phyloP scores from a whole-genome alignment of 1,140 invertebrate genomes.

The Pseudomyrmex cubaensis region DNA sequence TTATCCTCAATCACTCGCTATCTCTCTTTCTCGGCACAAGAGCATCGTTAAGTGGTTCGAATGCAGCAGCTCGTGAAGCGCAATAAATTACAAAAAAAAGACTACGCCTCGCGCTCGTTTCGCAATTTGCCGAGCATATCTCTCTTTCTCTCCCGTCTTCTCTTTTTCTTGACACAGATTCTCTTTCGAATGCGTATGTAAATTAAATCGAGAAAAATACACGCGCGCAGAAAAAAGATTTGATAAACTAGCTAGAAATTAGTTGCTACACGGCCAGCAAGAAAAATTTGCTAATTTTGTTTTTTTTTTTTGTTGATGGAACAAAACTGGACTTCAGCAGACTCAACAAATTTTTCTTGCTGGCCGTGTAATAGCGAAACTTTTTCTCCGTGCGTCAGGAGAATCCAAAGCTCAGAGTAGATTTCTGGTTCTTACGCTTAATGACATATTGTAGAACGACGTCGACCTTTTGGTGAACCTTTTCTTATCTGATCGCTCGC shows the following conservation, averaged over 20 bases:
- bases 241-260: too few relatives aligned
- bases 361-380: too few relatives aligned
- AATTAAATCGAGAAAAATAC: constrained; percentile 20
- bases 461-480: neutral
- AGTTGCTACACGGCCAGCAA: too few relatives aligned
- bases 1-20: constrained; percentile 7
- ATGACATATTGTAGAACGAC: constrained; percentile 26
- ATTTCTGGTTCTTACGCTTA: neutral
- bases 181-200: neutral
- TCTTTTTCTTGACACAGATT: neutral
- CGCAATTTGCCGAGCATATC: neutral
- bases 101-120: neutral
- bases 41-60: constrained; percentile 29
- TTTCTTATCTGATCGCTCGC: neutral
- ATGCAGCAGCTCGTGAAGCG: constrained; percentile 28
- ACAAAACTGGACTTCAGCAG: too few relatives aligned
- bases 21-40: constrained; percentile 14
- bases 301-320: too few relatives aligned
- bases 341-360: too few relatives aligned
- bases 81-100: constrained; percentile 38
- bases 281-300: too few relatives aligned
- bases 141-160: neutral
- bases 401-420: neutral
- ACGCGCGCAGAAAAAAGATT: neutral
- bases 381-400: neutral